phyloP scores from a whole-genome alignment of 2,113 vertebrate genomes.

The Urocitellus parryii region DNA sequence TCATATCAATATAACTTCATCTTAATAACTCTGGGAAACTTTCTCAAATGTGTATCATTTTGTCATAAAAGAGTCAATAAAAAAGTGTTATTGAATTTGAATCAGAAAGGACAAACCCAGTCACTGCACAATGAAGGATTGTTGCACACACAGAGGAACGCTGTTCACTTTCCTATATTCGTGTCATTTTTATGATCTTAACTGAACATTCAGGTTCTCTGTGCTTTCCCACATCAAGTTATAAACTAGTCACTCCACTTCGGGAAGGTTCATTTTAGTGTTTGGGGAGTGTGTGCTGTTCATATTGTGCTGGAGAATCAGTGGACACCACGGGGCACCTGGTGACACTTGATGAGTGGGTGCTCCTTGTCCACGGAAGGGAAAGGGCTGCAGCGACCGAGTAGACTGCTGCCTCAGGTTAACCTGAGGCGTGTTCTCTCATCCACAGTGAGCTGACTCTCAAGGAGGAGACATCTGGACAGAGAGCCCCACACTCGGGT shows the following conservation, averaged over 20 bases:
- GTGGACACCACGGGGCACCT: neutral
- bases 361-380: neutral
- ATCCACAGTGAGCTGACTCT: neutral
- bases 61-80: neutral
- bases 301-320: neutral
- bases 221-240: neutral
- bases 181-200: neutral
- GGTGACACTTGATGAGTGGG: neutral
- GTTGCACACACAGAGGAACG: neutral
- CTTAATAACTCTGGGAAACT: neutral
- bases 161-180: neutral
- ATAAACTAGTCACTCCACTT: neutral
- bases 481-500: neutral
- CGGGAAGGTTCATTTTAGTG: neutral
- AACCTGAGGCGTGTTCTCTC: fast-evolving
- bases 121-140: neutral
- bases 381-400: neutral
- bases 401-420: neutral
- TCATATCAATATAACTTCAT: neutral
- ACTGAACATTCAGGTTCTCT: neutral
- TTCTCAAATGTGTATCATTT: neutral
- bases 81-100: neutral
- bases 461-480: neutral
- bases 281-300: neutral
- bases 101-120: neutral